Evolutionary conservation across 2,888 invertebrate species (phyloP).

Genomic region (Mesoligia furuncula): DNA sequence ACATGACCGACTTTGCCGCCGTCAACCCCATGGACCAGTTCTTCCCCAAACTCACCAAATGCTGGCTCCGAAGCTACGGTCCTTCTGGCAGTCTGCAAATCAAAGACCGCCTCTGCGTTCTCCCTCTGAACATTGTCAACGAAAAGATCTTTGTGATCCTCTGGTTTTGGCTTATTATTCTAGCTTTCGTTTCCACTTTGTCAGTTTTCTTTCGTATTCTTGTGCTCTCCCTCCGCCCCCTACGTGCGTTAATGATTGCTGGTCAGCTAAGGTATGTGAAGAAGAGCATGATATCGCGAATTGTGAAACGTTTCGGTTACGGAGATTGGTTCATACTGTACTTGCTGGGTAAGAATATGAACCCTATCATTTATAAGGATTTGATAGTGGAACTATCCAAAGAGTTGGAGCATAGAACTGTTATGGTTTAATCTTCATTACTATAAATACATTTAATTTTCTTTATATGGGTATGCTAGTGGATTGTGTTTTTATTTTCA

Average conservation of each 20-base stretch:
- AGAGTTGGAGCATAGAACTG: slow-evolving; percentile 78
- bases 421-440: slow-evolving; percentile 72
- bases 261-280: slow-evolving; percentile 91
- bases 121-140: slow-evolving; percentile 94
- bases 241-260: slow-evolving; percentile 91
- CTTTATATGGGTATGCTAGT: slow-evolving; percentile 28
- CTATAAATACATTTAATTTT: background rate
- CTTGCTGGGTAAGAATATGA: slow-evolving; percentile 94
- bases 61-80: slow-evolving; percentile 90
- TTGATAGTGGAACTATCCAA: slow-evolving; percentile 90
- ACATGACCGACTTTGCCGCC: slow-evolving; percentile 79
- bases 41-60: slow-evolving; percentile 93
- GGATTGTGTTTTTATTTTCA: background rate
- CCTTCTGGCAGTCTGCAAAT: slow-evolving; percentile 90
- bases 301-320: slow-evolving; percentile 90
- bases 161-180: slow-evolving; percentile 93
- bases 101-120: slow-evolving; percentile 92
- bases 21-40: slow-evolving; percentile 92
- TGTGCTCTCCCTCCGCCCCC: slow-evolving; percentile 89
- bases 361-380: slow-evolving; percentile 92
- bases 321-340: slow-evolving; percentile 95
- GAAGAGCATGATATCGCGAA: slow-evolving; percentile 86
- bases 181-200: slow-evolving; percentile 91
- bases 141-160: slow-evolving; percentile 94
- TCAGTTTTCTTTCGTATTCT: slow-evolving; percentile 92